Evolutionary conservation across 2,888 invertebrate species (phyloP), one percentile per base, ranked within the genome.

Genomic region (Cremastinae sp.): DNA sequence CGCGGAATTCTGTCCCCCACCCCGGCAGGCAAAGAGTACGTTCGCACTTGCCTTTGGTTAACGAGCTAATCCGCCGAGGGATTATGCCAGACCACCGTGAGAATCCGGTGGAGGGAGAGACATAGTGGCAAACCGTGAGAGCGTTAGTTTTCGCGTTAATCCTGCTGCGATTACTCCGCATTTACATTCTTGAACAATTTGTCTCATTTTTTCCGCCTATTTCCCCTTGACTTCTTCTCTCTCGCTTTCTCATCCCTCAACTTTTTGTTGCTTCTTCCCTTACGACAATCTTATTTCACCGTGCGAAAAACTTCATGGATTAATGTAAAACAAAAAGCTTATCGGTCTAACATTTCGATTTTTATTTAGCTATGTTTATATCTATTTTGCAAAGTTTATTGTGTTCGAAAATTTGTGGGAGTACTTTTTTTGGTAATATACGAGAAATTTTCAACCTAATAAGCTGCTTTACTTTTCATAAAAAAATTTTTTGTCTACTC

Each of bases 91-190:
- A 66, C 71, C 54, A 51, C 53, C 36, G 28, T 28, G 28, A 28
- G 28, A 28, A 28, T 28, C 5, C 28, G 5, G 28, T 2, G 28
- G 28, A 28, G 28, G 5, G 28, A 28, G 28, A 28, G 28, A 28
- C 28, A 28, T 2, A 28, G 28, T 28, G 28, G 28, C 28, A 28
- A 28, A 28, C 28, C 28, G 5, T 28, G 36, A 36, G 66, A 66
- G 66, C 66, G 54, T 66, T 56, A 51, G 64, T 43, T 53, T 20
- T 43, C 14, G 45, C 71, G 75, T 66, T 71, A 75, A 75, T 75
- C 75, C 71, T 41, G 10, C 53, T 54, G 65, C 64, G 61, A 65
- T 75, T 66, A 75, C 61, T 56, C 61, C 54, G 54, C 71, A 62
- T 66, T 71, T 71, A 58, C 49, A 49, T 53, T 51, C 58, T 59